phyloP scores from a whole-genome alignment of 1,140 invertebrate species.

The Drosophila yakuba region DNA sequence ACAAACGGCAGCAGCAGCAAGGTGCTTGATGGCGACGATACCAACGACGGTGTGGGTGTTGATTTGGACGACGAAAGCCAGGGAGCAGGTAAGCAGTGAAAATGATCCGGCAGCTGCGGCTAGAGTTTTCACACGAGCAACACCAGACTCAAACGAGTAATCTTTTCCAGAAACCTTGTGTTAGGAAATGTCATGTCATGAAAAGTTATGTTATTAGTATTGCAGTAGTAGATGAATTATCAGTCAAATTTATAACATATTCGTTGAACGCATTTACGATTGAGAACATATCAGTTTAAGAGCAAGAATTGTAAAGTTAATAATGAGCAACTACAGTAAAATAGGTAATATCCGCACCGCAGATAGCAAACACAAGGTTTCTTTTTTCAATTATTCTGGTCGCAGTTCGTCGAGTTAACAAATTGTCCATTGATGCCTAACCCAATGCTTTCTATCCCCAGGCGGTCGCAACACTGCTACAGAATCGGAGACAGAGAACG shows the following conservation, averaged over 20 bases:
- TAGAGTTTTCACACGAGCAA: not conserved
- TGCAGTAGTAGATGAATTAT: too few relatives aligned
- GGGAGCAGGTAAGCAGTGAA: conserved; percentile 85
- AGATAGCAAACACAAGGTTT: not conserved
- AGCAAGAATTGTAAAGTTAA: too few relatives aligned
- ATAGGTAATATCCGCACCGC: too few relatives aligned
- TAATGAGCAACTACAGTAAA: too few relatives aligned
- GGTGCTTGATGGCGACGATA: conserved; percentile 65
- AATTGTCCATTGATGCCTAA: not conserved
- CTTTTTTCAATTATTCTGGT: not conserved
- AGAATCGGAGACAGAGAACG: conserved; percentile 85
- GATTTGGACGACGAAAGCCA: conserved; percentile 83
- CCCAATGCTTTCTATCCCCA: conserved; percentile 68
- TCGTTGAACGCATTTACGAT: too few relatives aligned
- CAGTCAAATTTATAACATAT: too few relatives aligned
- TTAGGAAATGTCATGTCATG: too few relatives aligned
- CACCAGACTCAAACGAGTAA: not conserved
- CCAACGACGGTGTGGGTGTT: conserved; percentile 80
- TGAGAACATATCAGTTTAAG: too few relatives aligned
- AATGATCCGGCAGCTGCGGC: not conserved
- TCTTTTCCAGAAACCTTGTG: not conserved
- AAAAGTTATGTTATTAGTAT: not conserved
- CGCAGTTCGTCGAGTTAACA: not conserved
- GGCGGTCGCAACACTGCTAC: conserved; percentile 86
- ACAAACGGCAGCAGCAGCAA: conserved; percentile 65